A percentile compares a stretch with the other conserved stretches of the same genome.
These are phyloP conservation scores for Gorsachius magnificus DNA, from an alignment of 2,797 vertebrate genomes.

Conservation along the genomic window DNA sequence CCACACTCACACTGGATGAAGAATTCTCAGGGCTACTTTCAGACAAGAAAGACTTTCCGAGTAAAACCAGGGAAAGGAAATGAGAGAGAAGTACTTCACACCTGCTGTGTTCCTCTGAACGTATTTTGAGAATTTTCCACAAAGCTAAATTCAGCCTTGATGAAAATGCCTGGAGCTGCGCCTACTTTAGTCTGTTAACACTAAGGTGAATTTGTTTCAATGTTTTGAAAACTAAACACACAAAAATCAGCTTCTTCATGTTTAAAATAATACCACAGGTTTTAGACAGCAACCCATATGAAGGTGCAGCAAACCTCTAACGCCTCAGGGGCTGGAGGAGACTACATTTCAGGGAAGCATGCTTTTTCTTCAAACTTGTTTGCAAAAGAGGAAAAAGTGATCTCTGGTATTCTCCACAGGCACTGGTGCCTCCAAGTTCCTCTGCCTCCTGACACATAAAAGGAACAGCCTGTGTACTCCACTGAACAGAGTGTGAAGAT, in stretches of 20 bases:
- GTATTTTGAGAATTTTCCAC: not conserved
- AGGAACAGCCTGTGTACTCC: not conserved
- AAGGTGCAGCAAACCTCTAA: not conserved
- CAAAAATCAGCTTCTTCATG: not conserved
- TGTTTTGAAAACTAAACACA: conserved; percentile 15
- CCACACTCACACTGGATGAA: not conserved
- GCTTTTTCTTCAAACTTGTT: not conserved
- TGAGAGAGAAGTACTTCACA: not conserved
- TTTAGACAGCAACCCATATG: not conserved
- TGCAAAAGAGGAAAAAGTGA: not conserved
- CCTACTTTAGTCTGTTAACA: not conserved
- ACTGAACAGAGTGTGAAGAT: not conserved
- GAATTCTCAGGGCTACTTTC: not conserved
- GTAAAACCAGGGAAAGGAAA: not conserved
- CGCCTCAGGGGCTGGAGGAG: not conserved
- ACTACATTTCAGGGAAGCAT: not conserved
- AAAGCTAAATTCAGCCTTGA: not conserved
- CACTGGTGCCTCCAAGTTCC: not conserved
- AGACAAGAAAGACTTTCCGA: not conserved
- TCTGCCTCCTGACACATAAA: not conserved
- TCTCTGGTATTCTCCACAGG: not conserved
- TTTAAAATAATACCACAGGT: not conserved
- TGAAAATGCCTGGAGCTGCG: conserved; percentile 1
- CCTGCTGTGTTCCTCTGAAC: not conserved
- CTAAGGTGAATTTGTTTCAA: not conserved